Conservation (phyloP, 2,888 invertebrate genomes). For the Eupelmus urozonus region DNA sequence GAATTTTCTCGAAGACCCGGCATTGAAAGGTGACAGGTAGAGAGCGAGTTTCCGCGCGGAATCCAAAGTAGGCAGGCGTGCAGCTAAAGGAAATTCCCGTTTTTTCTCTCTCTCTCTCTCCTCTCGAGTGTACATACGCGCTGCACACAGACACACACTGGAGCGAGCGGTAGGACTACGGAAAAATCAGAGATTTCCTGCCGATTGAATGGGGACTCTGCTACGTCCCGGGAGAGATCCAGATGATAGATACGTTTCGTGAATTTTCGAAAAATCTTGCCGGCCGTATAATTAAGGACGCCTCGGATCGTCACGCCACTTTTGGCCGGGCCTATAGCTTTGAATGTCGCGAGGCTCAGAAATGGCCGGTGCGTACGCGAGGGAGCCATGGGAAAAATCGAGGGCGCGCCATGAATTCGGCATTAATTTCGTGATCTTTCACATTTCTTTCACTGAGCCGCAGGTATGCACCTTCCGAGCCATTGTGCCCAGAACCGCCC, state of each 20-base stretch:
- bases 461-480: neutral
- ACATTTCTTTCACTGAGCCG: conserved; percentile 34
- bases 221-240: conserved; percentile 60
- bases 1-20: conserved; percentile 18
- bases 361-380: neutral
- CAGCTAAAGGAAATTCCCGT: conserved; percentile 10
- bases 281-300: conserved; percentile 62
- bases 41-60: conserved; percentile 38
- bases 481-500: neutral
- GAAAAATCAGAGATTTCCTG: conserved; percentile 56
- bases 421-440: conserved; percentile 51
- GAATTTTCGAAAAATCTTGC: conserved; percentile 57
- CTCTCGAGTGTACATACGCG: neutral
- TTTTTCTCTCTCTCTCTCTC: neutral
- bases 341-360: too few species aligned
- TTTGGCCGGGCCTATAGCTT: neutral
- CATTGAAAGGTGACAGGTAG: conserved; percentile 57
- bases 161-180: conserved; percentile 5
- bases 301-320: conserved; percentile 59
- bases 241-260: conserved; percentile 64
- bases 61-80: conserved; percentile 36
- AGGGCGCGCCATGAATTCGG: conserved; percentile 15
- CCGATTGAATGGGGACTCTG: conserved; percentile 42
- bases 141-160: too few species aligned
- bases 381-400: conserved; percentile 31